Evolutionary conservation across 1,140 invertebrate species (phyloP).

Genomic region (Berghia stephanieae): DNA sequence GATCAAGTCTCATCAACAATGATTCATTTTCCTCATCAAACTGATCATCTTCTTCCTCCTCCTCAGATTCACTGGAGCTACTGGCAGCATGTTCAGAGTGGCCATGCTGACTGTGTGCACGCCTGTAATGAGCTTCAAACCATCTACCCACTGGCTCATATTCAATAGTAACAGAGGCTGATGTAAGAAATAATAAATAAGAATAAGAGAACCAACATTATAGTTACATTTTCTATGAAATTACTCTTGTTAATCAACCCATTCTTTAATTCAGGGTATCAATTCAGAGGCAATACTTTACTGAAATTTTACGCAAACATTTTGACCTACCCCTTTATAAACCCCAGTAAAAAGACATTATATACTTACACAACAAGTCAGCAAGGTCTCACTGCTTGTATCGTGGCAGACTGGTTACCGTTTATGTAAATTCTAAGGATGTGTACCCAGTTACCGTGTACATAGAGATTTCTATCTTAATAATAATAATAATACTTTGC

Average conservation of each 20-base stretch:
- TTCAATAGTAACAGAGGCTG: slow-evolving; percentile 42
- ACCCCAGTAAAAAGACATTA: not conserved
- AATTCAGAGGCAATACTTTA: too few relatives aligned
- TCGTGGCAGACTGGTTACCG: too few relatives aligned
- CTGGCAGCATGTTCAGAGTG: slow-evolving; percentile 55
- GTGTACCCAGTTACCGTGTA: too few relatives aligned
- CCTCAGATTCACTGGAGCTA: slow-evolving; percentile 59
- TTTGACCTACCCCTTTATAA: slow-evolving; percentile 26
- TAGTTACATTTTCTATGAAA: not conserved
- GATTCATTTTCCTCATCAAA: slow-evolving; percentile 68
- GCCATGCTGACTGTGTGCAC: slow-evolving; percentile 61
- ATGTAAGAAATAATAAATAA: slow-evolving; percentile 21
- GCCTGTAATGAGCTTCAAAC: slow-evolving; percentile 64
- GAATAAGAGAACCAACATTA: not conserved
- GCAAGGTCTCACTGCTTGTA: too few relatives aligned
- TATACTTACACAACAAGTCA: not conserved
- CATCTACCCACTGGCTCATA: slow-evolving; percentile 68
- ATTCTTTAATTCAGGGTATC: too few relatives aligned
- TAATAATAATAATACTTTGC: too few relatives aligned
- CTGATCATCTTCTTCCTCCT: slow-evolving; percentile 75
- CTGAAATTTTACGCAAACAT: too few relatives aligned
- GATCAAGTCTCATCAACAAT: slow-evolving; percentile 88
- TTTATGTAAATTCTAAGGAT: too few relatives aligned
- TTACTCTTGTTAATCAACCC: too few relatives aligned
- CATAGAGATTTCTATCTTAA: too few relatives aligned